Percentiles rank a stretch among this genome's conserved stretches.
Conservation (phyloP, 2,888 invertebrate genomes). For the Apodemia mormo region DNA sequence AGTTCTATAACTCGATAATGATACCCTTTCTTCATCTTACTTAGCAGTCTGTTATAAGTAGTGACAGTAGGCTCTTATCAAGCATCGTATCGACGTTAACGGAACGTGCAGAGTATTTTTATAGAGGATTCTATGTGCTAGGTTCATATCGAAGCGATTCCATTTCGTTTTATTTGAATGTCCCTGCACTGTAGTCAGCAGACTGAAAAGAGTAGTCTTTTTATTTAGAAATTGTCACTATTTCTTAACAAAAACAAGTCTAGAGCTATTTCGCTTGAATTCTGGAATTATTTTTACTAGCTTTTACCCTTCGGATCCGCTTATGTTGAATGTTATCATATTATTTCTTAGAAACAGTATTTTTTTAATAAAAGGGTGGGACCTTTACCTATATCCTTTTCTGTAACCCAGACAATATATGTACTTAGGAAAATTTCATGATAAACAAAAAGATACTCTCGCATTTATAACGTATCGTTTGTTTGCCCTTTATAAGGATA, state of each 20-base stretch:
- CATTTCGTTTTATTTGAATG: constrained; percentile 12
- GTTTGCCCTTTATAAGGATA: too few relatives aligned
- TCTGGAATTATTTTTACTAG: not conserved
- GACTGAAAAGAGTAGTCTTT: constrained; percentile 8
- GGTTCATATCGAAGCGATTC: not conserved
- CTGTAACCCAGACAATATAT: too few relatives aligned
- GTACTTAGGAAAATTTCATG: too few relatives aligned
- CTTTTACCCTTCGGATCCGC: too few relatives aligned
- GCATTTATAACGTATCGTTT: too few relatives aligned
- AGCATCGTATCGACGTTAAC: constrained; percentile 1
- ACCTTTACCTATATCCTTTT: too few relatives aligned
- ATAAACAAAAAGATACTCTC: too few relatives aligned
- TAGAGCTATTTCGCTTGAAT: not conserved
- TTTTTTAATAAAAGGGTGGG: too few relatives aligned
- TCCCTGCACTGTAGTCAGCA: not conserved
- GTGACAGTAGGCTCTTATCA: constrained; percentile 2
- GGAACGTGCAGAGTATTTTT: constrained; percentile 7
- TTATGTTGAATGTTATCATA: too few relatives aligned
- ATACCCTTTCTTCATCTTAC: not conserved
- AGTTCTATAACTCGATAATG: not conserved
- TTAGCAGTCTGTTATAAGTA: constrained; percentile 4
- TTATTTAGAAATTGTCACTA: constrained; percentile 12
- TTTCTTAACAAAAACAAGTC: constrained; percentile 4
- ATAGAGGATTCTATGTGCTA: constrained; percentile 7
- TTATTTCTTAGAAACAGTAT: too few relatives aligned